phyloP scores from a whole-genome alignment of 2,113 vertebrate genomes.

The Salminus brasiliensis region DNA sequence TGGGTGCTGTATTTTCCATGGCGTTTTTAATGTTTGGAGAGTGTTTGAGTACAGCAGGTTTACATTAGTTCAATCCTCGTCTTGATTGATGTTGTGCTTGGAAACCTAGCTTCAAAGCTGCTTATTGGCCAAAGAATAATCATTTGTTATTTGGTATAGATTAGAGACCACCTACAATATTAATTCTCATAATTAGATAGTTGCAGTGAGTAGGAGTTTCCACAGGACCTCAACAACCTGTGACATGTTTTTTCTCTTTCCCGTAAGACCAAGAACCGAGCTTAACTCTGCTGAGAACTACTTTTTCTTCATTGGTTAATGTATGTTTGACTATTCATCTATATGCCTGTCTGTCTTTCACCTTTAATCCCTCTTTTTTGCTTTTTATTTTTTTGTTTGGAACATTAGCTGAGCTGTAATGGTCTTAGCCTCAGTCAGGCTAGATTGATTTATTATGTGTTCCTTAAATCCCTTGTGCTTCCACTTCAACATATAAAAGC shows the following conservation, averaged over 20 bases:
- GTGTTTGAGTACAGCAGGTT: conserved; percentile 64
- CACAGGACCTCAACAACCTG: neutral
- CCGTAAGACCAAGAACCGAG: neutral
- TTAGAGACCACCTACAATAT: conserved; percentile 54
- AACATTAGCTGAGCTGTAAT: neutral
- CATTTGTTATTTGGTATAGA: conserved; percentile 57
- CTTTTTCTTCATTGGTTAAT: neutral
- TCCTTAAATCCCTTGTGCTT: neutral
- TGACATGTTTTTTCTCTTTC: neutral
- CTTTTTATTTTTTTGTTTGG: neutral
- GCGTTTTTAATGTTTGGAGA: conserved; percentile 44
- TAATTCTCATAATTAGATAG: conserved; percentile 58
- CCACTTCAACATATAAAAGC: neutral
- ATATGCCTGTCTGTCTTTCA: neutral
- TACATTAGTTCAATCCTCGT: conserved; percentile 62
- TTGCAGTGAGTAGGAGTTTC: conserved; percentile 19
- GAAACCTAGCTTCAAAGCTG: conserved; percentile 37
- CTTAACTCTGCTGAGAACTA: too few species aligned
- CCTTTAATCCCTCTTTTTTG: neutral
- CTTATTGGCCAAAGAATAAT: conserved; percentile 12
- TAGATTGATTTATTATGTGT: neutral
- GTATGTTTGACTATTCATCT: neutral
- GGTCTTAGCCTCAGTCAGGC: neutral
- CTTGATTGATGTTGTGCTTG: conserved; percentile 58
- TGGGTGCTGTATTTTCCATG: conserved; percentile 62